phyloP scores from a whole-genome alignment of 2,113 vertebrate species.

The Trogon melanurus region DNA sequence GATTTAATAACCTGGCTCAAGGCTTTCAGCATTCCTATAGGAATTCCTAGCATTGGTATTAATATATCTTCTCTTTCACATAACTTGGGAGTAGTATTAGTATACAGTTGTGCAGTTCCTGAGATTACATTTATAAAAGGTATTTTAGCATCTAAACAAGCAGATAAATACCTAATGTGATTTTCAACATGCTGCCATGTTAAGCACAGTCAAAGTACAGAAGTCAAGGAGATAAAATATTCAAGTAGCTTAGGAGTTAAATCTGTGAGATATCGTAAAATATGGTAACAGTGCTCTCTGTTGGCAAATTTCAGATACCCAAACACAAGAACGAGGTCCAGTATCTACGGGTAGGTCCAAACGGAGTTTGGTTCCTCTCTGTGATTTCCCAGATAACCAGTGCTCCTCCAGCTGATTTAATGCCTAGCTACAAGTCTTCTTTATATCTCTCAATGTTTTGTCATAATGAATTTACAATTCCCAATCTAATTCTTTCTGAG shows the following conservation, averaged over 20 bases:
- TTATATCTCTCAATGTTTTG: background rate
- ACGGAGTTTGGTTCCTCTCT: background rate
- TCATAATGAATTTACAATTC: background rate
- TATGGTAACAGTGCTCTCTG: background rate
- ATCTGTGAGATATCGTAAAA: background rate
- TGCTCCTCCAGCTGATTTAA: background rate
- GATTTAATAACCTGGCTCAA: slow-evolving; percentile 8
- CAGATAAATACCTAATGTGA: background rate
- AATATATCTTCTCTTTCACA: background rate
- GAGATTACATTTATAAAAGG: background rate
- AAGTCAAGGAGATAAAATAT: background rate
- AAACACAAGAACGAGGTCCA: background rate
- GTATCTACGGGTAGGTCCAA: background rate
- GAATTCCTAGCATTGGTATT: background rate
- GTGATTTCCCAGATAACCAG: background rate
- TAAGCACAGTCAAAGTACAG: background rate
- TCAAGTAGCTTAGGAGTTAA: background rate
- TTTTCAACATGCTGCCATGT: background rate
- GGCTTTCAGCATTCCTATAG: slow-evolving; percentile 4
- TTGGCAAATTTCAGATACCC: background rate
- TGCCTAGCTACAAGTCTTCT: background rate
- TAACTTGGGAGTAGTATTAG: background rate
- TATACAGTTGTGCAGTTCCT: background rate
- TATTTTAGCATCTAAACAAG: slow-evolving; percentile 8
- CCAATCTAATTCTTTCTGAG: background rate